Evolutionary conservation across 2,888 invertebrate species (phyloP).

Genomic region (Trichogramma evanescens): DNA sequence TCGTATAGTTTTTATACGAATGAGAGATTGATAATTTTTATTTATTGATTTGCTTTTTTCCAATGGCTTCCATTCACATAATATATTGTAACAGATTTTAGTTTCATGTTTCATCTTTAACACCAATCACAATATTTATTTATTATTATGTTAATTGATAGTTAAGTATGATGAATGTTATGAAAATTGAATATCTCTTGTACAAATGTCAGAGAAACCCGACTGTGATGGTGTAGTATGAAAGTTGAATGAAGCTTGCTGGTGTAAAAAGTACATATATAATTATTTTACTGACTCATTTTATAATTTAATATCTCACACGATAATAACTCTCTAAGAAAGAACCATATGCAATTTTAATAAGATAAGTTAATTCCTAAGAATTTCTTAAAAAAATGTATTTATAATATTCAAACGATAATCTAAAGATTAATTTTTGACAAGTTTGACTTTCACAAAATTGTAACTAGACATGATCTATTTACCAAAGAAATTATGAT

Average conservation of each 20-base stretch:
- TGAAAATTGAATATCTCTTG: constrained; percentile 14
- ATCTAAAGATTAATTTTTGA: constrained; percentile 13
- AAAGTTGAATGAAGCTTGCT: constrained; percentile 20
- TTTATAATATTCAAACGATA: not conserved
- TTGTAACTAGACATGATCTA: not conserved
- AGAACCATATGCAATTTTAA: constrained; percentile 4
- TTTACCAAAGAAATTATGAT: constrained; percentile 17
- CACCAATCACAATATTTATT: constrained; percentile 6
- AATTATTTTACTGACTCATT: constrained; percentile 20
- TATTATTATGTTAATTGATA: constrained; percentile 8
- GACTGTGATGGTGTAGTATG: constrained; percentile 22
- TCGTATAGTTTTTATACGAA: constrained; percentile 13
- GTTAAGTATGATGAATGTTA: constrained; percentile 7
- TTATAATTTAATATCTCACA: constrained; percentile 21
- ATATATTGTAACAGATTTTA: constrained; percentile 3
- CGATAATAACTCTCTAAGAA: constrained; percentile 15
- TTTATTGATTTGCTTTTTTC: constrained; percentile 7
- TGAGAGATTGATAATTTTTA: constrained; percentile 10
- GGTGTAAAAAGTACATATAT: constrained; percentile 21
- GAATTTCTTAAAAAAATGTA: constrained; percentile 2
- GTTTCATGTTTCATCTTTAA: constrained; percentile 8
- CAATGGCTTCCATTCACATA: constrained; percentile 16
- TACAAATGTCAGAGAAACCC: constrained; percentile 22
- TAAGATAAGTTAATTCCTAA: constrained; percentile 1
- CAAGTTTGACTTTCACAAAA: constrained; percentile 8